Evolutionary conservation across 2,797 vertebrate genomes (phyloP).

Genomic region (Huso huso): DNA sequence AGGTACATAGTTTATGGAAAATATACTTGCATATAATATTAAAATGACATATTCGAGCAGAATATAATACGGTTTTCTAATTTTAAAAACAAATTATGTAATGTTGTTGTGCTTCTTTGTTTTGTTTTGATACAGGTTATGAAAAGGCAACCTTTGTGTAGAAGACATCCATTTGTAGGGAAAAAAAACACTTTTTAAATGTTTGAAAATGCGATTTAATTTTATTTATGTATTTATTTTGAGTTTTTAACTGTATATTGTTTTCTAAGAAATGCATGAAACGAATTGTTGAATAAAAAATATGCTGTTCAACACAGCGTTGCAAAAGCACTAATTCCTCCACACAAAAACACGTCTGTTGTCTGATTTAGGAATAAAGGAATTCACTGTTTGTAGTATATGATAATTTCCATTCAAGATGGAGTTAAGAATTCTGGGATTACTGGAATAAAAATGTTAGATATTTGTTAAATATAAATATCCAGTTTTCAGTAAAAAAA

Average conservation of each 20-base stretch:
- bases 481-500: constrained; percentile 40
- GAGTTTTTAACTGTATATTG: constrained; percentile 15
- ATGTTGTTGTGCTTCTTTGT: too few species aligned
- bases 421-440: constrained; percentile 55
- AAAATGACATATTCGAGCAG: too few species aligned
- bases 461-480: constrained; percentile 39
- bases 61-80: too few species aligned
- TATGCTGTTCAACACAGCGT: constrained; percentile 45
- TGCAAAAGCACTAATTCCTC: constrained; percentile 30
- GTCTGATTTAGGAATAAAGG: constrained; percentile 38
- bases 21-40: too few species aligned
- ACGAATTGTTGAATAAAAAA: constrained; percentile 56
- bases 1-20: too few species aligned
- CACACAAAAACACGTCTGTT: constrained; percentile 61
- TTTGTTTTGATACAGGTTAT: too few species aligned
- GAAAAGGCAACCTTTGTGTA: too few species aligned
- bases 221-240: too few species aligned
- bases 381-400: constrained; percentile 53
- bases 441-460: constrained; percentile 30
- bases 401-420: constrained; percentile 32
- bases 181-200: too few species aligned
- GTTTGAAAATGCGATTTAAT: too few species aligned
- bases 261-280: constrained; percentile 30
- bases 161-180: too few species aligned
- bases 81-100: too few species aligned